Conservation (phyloP, 2,113 vertebrate species). For the Candoia aspera region DNA sequence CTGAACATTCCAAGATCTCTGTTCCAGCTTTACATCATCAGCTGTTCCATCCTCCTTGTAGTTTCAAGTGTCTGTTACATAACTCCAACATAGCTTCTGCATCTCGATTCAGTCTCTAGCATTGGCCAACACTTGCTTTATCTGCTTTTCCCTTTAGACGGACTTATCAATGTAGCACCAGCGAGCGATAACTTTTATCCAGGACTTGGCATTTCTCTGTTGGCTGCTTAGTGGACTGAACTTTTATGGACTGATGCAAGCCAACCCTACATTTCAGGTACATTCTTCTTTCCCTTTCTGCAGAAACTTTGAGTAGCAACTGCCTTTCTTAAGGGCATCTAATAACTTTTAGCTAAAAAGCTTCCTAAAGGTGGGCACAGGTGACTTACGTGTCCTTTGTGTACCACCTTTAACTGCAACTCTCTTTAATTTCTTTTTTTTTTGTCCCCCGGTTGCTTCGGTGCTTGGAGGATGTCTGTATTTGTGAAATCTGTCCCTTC, state of each 20-base stretch:
- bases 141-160: background rate
- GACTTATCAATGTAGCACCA: background rate
- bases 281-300: background rate
- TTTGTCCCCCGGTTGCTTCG: slow-evolving; percentile 29
- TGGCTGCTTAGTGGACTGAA: background rate
- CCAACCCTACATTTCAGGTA: slow-evolving; percentile 21
- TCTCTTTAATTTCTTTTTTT: slow-evolving; percentile 23
- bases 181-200: background rate
- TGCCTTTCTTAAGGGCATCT: background rate
- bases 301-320: background rate
- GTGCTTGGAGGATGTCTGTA: background rate
- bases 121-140: slow-evolving; percentile 28
- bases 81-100: slow-evolving; percentile 27
- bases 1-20: background rate
- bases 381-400: background rate
- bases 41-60: slow-evolving; percentile 46
- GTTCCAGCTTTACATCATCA: slow-evolving; percentile 48
- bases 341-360: slow-evolving; percentile 7
- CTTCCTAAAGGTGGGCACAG: background rate
- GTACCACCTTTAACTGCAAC: slow-evolving; percentile 12
- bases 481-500: slow-evolving; percentile 42
- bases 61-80: slow-evolving; percentile 47
- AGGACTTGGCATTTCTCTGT: background rate
- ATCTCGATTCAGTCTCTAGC: background rate
- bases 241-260: background rate